A percentile compares a stretch with the other conserved stretches of the same genome.
Evolutionary conservation across 2,113 vertebrate species (phyloP).

Genomic region (Eira barbara): DNA sequence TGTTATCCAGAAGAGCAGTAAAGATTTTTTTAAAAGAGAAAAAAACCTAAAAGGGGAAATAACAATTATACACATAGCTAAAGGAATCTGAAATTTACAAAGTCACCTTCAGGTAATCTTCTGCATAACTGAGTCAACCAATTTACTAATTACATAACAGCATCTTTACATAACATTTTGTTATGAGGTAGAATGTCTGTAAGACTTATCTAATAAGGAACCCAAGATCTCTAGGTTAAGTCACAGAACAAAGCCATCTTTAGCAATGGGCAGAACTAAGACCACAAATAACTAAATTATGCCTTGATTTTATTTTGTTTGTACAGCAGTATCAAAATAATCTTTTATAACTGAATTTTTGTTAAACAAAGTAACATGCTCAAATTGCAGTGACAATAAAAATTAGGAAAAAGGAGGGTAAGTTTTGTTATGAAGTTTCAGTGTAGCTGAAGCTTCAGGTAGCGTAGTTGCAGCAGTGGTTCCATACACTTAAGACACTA

Average conservation of each 20-base stretch:
- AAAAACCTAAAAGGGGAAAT: neutral
- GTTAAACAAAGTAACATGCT: conserved; percentile 25
- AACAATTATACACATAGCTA: neutral
- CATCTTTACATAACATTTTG: conserved; percentile 29
- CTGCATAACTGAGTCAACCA: neutral
- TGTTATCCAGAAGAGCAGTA: neutral
- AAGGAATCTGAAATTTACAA: conserved; percentile 23
- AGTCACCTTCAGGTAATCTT: neutral
- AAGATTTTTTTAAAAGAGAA: neutral
- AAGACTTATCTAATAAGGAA: conserved; percentile 2
- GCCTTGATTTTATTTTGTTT: conserved; percentile 27
- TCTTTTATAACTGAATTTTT: conserved; percentile 3
- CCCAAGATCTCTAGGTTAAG: conserved; percentile 5
- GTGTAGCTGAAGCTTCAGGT: conserved; percentile 41
- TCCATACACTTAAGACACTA: conserved; percentile 10
- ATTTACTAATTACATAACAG: neutral
- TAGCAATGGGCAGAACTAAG: conserved; percentile 43
- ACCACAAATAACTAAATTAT: conserved; percentile 27
- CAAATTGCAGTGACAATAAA: conserved; percentile 39
- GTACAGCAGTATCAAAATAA: conserved; percentile 47
- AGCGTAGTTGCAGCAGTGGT: neutral
- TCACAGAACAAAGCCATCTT: conserved; percentile 45
- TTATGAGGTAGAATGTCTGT: neutral
- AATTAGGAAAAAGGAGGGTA: conserved; percentile 19
- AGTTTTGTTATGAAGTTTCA: conserved; percentile 57